These are phyloP conservation scores for Helarctos malayanus DNA, from an alignment of 2,797 vertebrate species.

Conservation along the genomic window DNA sequence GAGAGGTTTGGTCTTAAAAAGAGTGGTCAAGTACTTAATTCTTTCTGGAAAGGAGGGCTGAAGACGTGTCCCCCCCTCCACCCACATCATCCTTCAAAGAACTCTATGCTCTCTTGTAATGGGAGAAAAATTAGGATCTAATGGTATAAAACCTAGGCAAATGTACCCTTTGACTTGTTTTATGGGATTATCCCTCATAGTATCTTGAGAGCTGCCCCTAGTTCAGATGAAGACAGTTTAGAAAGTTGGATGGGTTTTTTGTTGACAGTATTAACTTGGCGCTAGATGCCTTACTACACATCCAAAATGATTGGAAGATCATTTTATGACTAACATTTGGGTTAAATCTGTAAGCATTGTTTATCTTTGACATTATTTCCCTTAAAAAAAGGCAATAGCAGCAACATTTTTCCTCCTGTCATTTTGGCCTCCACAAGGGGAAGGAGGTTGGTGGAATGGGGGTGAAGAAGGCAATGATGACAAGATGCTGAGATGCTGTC, in stretches of 20 bases:
- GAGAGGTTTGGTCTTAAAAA: neutral
- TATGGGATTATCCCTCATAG: neutral
- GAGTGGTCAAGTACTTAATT: neutral
- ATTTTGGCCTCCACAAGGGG: constrained; percentile 29
- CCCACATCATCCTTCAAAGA: neutral
- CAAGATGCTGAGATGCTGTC: constrained; percentile 59
- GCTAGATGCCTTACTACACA: constrained; percentile 65
- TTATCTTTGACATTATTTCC: constrained; percentile 76
- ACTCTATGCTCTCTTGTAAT: neutral
- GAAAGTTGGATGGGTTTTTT: constrained; percentile 73
- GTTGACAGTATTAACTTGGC: constrained; percentile 77
- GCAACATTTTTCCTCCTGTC: constrained; percentile 35
- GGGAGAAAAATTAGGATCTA: neutral
- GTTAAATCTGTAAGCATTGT: constrained; percentile 75
- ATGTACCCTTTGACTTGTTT: neutral
- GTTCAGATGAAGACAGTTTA: constrained; percentile 52
- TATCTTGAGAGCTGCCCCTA: constrained; percentile 32
- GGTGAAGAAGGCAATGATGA: constrained; percentile 54
- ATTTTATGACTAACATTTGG: constrained; percentile 81
- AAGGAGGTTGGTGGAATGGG: neutral
- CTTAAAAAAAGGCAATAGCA: constrained; percentile 38
- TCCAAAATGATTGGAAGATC: constrained; percentile 65
- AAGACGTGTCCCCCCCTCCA: neutral
- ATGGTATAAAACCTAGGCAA: neutral
- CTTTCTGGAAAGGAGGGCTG: constrained; percentile 22